These are phyloP conservation scores for Bacillus rossius DNA, from an alignment of 1,140 invertebrate species.

Conservation along the genomic window DNA sequence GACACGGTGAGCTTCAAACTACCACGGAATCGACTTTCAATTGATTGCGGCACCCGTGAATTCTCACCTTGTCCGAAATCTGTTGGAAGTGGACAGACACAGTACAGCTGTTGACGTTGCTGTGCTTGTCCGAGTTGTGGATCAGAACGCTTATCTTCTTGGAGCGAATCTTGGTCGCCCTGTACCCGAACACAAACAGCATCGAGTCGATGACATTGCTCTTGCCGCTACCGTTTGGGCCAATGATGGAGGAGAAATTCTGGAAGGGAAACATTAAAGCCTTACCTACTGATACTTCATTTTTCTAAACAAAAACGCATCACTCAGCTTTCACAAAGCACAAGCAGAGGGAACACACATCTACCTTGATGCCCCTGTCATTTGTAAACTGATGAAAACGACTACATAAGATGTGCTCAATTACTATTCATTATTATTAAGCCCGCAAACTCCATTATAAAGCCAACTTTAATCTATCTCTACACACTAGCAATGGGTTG, in stretches of 20 bases:
- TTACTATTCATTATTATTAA: background rate
- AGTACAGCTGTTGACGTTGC: conserved; percentile 71
- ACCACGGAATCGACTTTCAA: no score
- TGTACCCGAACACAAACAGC: conserved; percentile 98
- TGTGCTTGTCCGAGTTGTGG: conserved; percentile 86
- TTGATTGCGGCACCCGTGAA: no score
- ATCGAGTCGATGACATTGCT: conserved; percentile 99
- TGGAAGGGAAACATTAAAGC: conserved; percentile 43
- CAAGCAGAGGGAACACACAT: background rate
- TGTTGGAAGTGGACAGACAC: conserved; percentile 90
- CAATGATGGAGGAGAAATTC: conserved; percentile 95
- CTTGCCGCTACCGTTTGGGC: conserved; percentile 99
- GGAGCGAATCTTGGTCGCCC: conserved; percentile 91
- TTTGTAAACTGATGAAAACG: background rate
- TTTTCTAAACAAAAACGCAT: background rate
- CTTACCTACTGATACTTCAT: conserved; percentile 6
- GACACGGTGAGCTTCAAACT: no score
- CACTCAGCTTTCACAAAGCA: background rate
- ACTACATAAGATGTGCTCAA: background rate
- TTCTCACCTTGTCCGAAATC: conserved; percentile 69
- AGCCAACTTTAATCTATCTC: no score
- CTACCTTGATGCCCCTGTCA: background rate
- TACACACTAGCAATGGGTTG: no score
- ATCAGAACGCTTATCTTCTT: conserved; percentile 93
- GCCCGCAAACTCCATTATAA: background rate